A percentile compares a stretch with the other conserved stretches of the same genome.
These are phyloP conservation scores for Augochlora pura DNA, from an alignment of 1,140 invertebrate genomes.

Conservation along the genomic window DNA sequence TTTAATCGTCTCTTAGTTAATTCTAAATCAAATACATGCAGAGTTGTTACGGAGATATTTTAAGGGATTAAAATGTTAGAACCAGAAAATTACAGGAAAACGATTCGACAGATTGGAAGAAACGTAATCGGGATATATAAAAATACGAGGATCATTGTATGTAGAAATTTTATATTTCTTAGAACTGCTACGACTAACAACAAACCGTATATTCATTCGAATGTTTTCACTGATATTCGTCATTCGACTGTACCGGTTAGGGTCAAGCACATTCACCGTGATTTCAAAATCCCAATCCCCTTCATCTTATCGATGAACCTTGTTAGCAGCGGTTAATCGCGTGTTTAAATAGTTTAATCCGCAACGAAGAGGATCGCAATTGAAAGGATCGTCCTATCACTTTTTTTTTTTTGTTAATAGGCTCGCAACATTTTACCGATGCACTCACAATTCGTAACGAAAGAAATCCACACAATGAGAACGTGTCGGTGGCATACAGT, in stretches of 20 bases:
- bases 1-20: too few relatives aligned
- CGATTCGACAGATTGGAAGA: background rate
- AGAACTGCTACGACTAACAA: constrained; percentile 63
- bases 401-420: constrained; percentile 4
- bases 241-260: constrained; percentile 17
- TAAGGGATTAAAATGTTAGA: too few relatives aligned
- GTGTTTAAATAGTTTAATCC: background rate
- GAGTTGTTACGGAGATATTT: background rate
- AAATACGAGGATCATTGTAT: constrained; percentile 41
- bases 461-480: constrained; percentile 11
- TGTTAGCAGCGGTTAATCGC: background rate
- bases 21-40: background rate
- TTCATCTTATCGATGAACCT: constrained; percentile 2
- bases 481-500: background rate
- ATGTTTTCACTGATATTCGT: constrained; percentile 40
- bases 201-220: constrained; percentile 55
- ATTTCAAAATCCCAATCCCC: constrained; percentile 21
- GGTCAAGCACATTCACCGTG: constrained; percentile 29
- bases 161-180: constrained; percentile 67
- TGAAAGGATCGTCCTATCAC: constrained; percentile 21
- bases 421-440: constrained; percentile 16
- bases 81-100: too few relatives aligned
- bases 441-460: constrained; percentile 22
- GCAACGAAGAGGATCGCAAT: constrained; percentile 26
- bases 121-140: background rate